phyloP scores from a whole-genome alignment of 1,140 invertebrate genomes.

The Papilio glaucus region DNA sequence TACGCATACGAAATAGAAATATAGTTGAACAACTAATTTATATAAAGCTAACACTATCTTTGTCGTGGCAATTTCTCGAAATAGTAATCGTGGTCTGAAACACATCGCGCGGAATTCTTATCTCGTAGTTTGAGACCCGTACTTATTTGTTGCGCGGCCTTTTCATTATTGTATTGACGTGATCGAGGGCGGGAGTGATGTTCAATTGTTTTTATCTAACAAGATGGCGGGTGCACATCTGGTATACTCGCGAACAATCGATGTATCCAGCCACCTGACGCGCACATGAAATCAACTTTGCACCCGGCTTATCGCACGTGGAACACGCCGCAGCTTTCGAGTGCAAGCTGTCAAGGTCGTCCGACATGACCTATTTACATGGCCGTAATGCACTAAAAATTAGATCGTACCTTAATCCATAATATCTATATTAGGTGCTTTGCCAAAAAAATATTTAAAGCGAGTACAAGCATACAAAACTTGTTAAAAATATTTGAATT shows the following conservation, averaged over 20 bases:
- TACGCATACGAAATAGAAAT: too few species aligned
- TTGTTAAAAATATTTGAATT: background rate
- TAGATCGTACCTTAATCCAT: background rate
- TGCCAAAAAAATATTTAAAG: too few species aligned
- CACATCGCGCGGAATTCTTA: slow-evolving; percentile 21
- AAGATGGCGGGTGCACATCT: slow-evolving; percentile 37
- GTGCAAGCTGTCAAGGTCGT: slow-evolving; percentile 35
- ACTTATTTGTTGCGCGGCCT: background rate
- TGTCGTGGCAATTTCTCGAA: slow-evolving; percentile 14
- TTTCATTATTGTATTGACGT: background rate
- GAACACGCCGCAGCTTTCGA: slow-evolving; percentile 26
- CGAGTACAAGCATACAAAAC: background rate
- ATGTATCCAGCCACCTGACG: background rate
- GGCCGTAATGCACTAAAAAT: slow-evolving; percentile 9
- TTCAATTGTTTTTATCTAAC: slow-evolving; percentile 33
- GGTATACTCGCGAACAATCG: slow-evolving; percentile 30
- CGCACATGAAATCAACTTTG: slow-evolving; percentile 18
- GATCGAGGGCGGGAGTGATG: background rate
- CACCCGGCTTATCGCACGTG: slow-evolving; percentile 24
- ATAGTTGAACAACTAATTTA: too few species aligned
- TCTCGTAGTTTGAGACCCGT: slow-evolving; percentile 11
- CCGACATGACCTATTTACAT: slow-evolving; percentile 33
- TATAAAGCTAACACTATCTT: background rate
- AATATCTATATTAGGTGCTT: background rate
- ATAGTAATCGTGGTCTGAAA: slow-evolving; percentile 19